Conservation (phyloP, 2,113 vertebrate species). For the Dendrocopos noguchii region DNA sequence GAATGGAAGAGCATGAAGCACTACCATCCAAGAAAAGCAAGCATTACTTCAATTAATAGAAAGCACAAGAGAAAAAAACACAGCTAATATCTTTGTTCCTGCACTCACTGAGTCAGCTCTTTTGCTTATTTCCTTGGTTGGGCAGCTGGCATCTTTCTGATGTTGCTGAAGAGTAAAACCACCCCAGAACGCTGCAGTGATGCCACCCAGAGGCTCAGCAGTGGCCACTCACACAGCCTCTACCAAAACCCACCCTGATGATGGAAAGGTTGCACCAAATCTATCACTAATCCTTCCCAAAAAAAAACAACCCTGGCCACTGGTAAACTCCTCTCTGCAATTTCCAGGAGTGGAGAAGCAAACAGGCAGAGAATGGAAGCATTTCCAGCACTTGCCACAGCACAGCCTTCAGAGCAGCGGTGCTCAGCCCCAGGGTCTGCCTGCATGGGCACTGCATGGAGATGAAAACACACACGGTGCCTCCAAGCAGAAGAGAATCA, state of each 20-base stretch:
- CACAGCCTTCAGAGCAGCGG: not conserved
- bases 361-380: not conserved
- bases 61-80: not conserved
- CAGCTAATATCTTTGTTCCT: not conserved
- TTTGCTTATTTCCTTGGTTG: not conserved
- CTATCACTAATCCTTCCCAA: not conserved
- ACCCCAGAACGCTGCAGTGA: not conserved
- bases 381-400: not conserved
- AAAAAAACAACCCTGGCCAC: not conserved
- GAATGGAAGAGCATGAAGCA: not conserved
- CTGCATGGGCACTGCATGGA: not conserved
- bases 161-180: not conserved
- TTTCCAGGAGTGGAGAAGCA: not conserved
- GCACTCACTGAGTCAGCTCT: not conserved
- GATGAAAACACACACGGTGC: rapidly evolving
- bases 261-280: rapidly evolving
- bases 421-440: not conserved
- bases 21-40: not conserved
- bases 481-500: not conserved
- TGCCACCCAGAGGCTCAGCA: constrained; percentile 45
- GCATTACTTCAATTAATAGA: not conserved
- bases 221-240: rapidly evolving
- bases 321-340: not conserved
- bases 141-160: not conserved
- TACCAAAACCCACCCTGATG: not conserved